Evolutionary conservation across 1,140 invertebrate genomes (phyloP).

Genomic region (Procambarus clarkii): DNA sequence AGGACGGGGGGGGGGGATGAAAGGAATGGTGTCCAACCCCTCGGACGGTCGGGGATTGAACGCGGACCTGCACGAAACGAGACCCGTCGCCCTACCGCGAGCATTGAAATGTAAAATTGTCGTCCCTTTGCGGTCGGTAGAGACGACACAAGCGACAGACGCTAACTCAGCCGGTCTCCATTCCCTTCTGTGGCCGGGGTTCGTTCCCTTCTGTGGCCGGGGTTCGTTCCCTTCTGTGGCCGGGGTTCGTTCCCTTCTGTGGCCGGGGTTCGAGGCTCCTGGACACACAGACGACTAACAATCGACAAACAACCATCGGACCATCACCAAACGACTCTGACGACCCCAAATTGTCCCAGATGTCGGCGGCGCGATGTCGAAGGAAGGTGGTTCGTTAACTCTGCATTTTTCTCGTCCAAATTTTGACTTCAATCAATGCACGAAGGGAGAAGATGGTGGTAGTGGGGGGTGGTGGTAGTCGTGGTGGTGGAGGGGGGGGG

Average conservation of each 20-base stretch:
- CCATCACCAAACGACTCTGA: constrained; percentile 64
- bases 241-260: neutral
- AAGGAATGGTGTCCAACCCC: no score
- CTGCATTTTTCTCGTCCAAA: constrained; percentile 61
- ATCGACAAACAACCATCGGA: constrained; percentile 63
- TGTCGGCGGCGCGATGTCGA: constrained; percentile 2
- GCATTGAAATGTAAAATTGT: no score
- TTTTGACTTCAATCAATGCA: constrained; percentile 67
- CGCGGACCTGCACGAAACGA: no score
- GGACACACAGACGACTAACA: constrained; percentile 67
- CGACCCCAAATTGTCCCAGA: constrained; percentile 42
- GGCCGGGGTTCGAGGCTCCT: neutral
- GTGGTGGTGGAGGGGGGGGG: neutral
- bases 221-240: neutral
- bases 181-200: neutral
- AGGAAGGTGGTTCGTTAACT: constrained; percentile 56
- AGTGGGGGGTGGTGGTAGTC: neutral
- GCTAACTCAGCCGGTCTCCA: no score
- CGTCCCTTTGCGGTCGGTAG: no score
- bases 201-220: neutral
- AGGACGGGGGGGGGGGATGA: no score
- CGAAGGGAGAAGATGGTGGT: neutral
- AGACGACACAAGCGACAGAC: no score
- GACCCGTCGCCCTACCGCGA: no score
- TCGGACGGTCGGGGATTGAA: no score